Evolutionary conservation across 2,113 vertebrate species (phyloP).

Genomic region (Cairina moschata): DNA sequence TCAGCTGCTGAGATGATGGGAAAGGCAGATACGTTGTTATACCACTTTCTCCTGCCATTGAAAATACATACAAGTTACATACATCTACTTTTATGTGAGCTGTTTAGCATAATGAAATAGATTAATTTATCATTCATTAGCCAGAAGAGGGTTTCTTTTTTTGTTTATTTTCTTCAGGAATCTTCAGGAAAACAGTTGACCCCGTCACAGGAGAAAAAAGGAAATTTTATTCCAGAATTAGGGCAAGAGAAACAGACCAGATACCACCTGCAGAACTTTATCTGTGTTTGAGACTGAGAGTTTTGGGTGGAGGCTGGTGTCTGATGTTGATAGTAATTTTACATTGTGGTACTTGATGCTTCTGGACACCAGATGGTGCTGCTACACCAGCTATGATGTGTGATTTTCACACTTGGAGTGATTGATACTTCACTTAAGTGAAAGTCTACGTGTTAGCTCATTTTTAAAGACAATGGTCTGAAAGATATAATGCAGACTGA

Average conservation of each 20-base stretch:
- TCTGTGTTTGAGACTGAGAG: background rate
- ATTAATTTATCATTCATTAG: background rate
- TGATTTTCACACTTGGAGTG: background rate
- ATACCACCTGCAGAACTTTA: background rate
- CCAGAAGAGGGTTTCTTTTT: background rate
- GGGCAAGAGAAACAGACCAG: background rate
- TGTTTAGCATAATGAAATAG: background rate
- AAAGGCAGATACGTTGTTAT: background rate
- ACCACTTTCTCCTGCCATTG: background rate
- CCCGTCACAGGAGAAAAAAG: background rate
- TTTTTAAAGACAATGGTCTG: background rate
- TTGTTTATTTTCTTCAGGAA: background rate
- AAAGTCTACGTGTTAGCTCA: background rate
- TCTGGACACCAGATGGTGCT: slow-evolving; percentile 69
- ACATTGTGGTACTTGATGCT: background rate
- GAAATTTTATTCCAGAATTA: background rate
- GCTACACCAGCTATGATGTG: background rate
- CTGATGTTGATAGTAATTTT: background rate
- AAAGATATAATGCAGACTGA: background rate
- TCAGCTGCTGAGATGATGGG: background rate
- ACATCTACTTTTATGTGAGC: background rate
- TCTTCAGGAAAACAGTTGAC: background rate
- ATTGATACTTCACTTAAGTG: background rate
- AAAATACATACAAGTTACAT: background rate
- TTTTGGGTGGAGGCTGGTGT: background rate